These are phyloP conservation scores for Grus americana DNA, from an alignment of 2,113 vertebrate species.

Conservation along the genomic window DNA sequence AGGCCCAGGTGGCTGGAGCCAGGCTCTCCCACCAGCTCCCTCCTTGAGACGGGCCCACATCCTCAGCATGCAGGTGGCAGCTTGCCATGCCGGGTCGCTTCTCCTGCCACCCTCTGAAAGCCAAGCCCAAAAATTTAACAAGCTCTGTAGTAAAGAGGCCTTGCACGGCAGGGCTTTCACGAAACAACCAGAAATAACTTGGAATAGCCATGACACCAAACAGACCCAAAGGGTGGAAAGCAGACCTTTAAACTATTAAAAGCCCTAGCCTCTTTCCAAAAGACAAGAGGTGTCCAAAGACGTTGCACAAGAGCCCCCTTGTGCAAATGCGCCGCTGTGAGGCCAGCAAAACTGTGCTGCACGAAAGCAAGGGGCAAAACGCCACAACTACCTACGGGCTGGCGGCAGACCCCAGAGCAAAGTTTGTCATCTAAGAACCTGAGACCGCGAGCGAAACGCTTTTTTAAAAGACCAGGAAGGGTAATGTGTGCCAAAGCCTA, in stretches of 20 bases:
- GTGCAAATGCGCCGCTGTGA: background rate
- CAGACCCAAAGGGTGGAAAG: background rate
- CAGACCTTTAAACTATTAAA: background rate
- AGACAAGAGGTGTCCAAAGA: background rate
- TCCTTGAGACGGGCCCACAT: fast-evolving
- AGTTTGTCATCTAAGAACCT: background rate
- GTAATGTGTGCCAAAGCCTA: background rate
- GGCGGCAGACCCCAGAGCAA: background rate
- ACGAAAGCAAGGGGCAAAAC: background rate
- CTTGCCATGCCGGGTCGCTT: background rate
- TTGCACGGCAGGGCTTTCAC: background rate
- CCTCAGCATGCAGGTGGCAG: fast-evolving
- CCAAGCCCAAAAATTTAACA: background rate
- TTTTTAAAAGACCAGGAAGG: background rate
- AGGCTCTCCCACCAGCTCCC: fast-evolving
- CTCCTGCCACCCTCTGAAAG: background rate
- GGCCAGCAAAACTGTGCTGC: background rate
- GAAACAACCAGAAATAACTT: background rate
- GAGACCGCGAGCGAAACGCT: background rate
- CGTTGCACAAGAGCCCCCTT: background rate
- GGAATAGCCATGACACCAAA: background rate
- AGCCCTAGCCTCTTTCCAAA: background rate
- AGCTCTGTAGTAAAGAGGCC: fast-evolving
- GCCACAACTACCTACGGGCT: fast-evolving
- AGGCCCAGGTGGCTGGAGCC: background rate